Evolutionary conservation across 2,797 vertebrate genomes (phyloP), one percentile per base, ranked within the genome.

Genomic region (Notolepis coatsorum): DNA sequence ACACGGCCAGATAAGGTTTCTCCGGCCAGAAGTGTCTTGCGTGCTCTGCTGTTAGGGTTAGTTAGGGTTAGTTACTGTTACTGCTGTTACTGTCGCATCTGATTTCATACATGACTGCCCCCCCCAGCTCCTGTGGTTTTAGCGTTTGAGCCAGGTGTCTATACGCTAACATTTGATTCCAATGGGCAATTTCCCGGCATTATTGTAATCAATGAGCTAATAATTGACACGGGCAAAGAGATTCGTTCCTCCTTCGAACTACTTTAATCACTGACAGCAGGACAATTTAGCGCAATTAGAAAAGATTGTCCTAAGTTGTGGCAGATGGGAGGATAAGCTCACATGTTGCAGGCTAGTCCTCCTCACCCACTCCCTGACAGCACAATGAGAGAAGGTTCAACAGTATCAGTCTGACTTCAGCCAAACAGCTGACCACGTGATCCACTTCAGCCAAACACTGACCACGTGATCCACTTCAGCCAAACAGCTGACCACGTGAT

Each of bases 151-250:
- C 94, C 95, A 96, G 94, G 95, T 96, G 95, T 93, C 93, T 92
- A 35, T 92, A 35, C 73, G 60, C 59, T 75, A 93, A 86, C 89
- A 89, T 94, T 92, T 89, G 92, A 94, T 93, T 93, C 91, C 91
- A 88, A 90, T 86, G 91, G 93, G 93, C 87, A 94, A 74, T 95
- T 96, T 96, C 95, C 90, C 93, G 65, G 91, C 95, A 95, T 96
- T 95, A 95, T 94, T 95, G 93, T 93, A 95, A 96, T 96, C 94
- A 96, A 95, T 96, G 95, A 92, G 80, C 87, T 94, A 95, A 96
- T 96, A 95, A 95, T 93, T 88, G 86, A 90, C 82, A 77, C 62
- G 89, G 92, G 92, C 91, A 94, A 93, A 93, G 91, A 94, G 90
- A 90, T 89, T 89, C 79, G 90, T 92, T 93, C 94, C 91, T 91